phyloP scores from a whole-genome alignment of 2,113 vertebrate species.

The Ursus arctos region DNA sequence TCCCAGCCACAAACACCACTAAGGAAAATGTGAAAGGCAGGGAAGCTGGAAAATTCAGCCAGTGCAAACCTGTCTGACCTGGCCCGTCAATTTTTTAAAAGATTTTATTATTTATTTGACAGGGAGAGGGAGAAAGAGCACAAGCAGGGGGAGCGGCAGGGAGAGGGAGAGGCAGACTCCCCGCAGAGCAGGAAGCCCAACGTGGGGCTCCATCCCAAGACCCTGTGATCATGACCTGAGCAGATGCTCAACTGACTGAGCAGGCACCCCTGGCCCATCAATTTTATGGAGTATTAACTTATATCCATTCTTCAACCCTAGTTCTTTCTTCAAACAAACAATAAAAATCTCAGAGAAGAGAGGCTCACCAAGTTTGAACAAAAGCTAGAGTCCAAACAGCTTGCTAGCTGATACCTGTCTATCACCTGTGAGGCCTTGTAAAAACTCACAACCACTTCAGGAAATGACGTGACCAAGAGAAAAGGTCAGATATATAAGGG shows the following conservation, averaged over 20 bases:
- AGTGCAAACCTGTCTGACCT: no score
- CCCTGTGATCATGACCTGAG: not conserved
- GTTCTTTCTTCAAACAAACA: not conserved
- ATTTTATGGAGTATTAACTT: not conserved
- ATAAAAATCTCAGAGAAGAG: not conserved
- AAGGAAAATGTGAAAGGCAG: not conserved
- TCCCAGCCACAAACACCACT: not conserved
- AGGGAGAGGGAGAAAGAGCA: not conserved
- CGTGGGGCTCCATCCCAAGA: not conserved
- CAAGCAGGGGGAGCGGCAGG: not conserved
- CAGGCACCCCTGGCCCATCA: not conserved
- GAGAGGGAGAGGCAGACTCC: not conserved
- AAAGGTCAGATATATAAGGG: not conserved
- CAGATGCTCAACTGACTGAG: not conserved
- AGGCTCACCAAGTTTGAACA: not conserved
- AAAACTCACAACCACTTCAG: not conserved
- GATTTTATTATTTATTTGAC: not conserved
- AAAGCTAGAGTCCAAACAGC: not conserved
- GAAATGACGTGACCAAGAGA: not conserved
- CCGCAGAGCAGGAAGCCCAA: not conserved
- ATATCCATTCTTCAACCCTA: not conserved
- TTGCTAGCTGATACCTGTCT: not conserved
- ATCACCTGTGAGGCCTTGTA: not conserved
- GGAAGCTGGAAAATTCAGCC: not conserved
- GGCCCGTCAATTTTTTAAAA: not conserved